Evolutionary conservation across 2,888 invertebrate genomes (phyloP), one percentile per base, ranked within the genome.

Genomic region (Athrips mouffetella): DNA sequence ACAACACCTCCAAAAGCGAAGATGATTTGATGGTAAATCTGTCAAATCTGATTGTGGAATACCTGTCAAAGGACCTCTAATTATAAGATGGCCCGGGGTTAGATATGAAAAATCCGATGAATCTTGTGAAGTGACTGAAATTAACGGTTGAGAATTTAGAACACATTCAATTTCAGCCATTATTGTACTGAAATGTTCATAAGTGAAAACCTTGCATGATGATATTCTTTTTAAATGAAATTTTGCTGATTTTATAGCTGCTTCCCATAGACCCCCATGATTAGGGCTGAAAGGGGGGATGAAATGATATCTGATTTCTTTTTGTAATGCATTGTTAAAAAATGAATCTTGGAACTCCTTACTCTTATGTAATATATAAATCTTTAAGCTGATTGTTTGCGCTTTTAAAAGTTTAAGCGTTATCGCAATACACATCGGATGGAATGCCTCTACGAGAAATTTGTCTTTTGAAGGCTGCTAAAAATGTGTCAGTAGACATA

Each of bases 391-490:
- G 48, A 16, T 49, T 48, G 3, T 45, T 37, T 21, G 54, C 54
- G 4, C 55, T 53, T 2, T 56, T 47, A 15, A 59, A 59, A 7
- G 49, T 59, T 2, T 48, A 57, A 1, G 55, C 59, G 23, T 59
- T 57, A 25, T 59, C 55, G 11, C 55, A 57, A 31, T 41, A 57
- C 1, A 55, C 1, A 2, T 55, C 46, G 3, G 15, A 25, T 11
- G 49, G 51, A n/a, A 49, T 53, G 13, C 57, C 58, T 41, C 58
- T 37, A 4, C 57, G 18, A 1, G 57, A 33, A 0, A 48, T 31
- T 21, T 59, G 55, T 0, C 57, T 23, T 18, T 51, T 53, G 27
- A 58, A 53, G 0, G 55, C 58, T 0, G 51, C 50, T 30, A 57
- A 27, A 30, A 57, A 60, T 1, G 44, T 52, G 16, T 53, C 13